Evolutionary conservation across 1,140 invertebrate species (phyloP), one percentile per base, ranked within the genome.

Genomic region (Lycorma delicatula): DNA sequence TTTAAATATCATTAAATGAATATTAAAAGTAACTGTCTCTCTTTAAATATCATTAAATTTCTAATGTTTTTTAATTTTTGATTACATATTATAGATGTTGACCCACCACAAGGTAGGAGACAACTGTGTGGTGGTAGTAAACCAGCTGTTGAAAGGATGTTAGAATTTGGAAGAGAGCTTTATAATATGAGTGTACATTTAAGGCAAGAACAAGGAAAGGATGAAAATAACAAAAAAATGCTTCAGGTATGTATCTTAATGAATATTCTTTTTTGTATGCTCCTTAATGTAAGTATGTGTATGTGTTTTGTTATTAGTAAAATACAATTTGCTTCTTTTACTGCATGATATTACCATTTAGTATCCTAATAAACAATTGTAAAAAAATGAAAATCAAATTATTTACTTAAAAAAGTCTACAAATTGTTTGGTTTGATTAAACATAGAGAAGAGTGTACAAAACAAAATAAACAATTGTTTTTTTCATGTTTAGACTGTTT

Each of bases 141-240:
- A 66, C 80, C 86, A 60, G 90, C 89, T 1, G 87, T 96, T 60
- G 89, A 87, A 64, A 84, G 89, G 65, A 94, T 97, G 81, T 75
- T 98, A 51, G 85, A 91, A 67, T 97, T 97, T 74, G 95, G 95
- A 26, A 83, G 88, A 66, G 93, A 97, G 70, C 78, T 98, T 41
- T 91, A 96, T 72, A 81, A 85, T 60, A 89, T 96, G 80, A 93
- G 89, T 70, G 83, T 91, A 74, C 81, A 86, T 56, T 75, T 97
- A 54, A 81, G 84, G 61, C 81, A 84, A 67, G 83, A 93, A 66
- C 85, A 89, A 70, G 90, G 89, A 60, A 85, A 85, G 65, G 89
- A 84, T 75, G 86, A 92, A 70, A 78, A 77, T 38, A 93, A 94
- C 75, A 92, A 93, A 72, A 90, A 93, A 75, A 93, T 97, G 86